Conservation (phyloP, 1,140 invertebrate genomes). For the Venturia canescens region DNA sequence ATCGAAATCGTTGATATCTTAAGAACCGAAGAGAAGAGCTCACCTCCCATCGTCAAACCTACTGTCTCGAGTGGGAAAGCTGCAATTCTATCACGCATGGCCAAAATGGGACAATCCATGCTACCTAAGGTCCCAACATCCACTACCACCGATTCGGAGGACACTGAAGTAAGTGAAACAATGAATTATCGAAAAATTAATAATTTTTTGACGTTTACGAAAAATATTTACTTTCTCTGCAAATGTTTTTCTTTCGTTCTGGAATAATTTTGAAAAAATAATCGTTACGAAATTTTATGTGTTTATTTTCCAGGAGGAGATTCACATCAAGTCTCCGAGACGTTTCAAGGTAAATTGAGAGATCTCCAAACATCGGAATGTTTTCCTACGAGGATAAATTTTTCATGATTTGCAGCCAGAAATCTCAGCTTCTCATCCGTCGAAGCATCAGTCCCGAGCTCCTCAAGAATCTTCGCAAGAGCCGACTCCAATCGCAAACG, state of each 20-base stretch:
- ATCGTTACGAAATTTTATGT: no score
- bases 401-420: constrained; percentile 54
- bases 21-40: constrained; percentile 43
- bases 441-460: constrained; percentile 51
- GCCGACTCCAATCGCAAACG: neutral
- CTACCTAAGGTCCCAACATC: constrained; percentile 65
- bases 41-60: constrained; percentile 48
- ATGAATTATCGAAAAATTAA: no score
- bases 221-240: no score
- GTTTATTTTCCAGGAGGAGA: constrained; percentile 66
- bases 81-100: constrained; percentile 69
- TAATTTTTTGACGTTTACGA: no score
- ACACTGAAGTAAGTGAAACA: constrained; percentile 63
- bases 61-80: constrained; percentile 60
- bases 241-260: no score
- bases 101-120: constrained; percentile 72
- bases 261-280: no score
- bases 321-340: constrained; percentile 52
- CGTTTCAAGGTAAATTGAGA: constrained; percentile 39
- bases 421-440: constrained; percentile 47
- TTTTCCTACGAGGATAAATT: constrained; percentile 24
- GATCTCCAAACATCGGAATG: constrained; percentile 14
- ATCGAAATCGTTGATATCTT: constrained; percentile 66
- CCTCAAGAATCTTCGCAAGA: constrained; percentile 49
- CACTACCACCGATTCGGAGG: constrained; percentile 69